Base-by-base conservation (phyloP, 2,888 invertebrate genomes). In the Drosophila colorata region DNA sequence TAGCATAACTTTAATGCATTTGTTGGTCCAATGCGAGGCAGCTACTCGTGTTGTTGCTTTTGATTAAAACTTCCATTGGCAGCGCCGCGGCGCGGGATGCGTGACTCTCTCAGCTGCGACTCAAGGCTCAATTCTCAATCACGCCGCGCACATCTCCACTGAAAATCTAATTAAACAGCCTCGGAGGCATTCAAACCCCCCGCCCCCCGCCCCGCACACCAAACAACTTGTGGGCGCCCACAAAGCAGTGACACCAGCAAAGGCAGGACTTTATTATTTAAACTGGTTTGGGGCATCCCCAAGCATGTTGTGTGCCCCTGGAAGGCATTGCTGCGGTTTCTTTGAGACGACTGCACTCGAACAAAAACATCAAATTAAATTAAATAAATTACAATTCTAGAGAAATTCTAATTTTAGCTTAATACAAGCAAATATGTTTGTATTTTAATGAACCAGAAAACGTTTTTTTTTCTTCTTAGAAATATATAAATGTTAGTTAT, bases 11-110 rank as follows among this genome's bases (percentile, higher is more conserved):
- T 47, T 37, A 25, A 47, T 66, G 73, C 73, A 73, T 41, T 69
- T 55, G 40, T 31, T 35, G 43, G 44, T 8, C 55, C 28, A 53
- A 14, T 40, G 25, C 67, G 41, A 53, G 16, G 66, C 55, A 44
- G 37, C 9, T 11, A 7, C 23, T 37, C 55, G 57, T 72, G 69
- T 74, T 78, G 78, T 77, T 82, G 86, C 78, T 83, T 89, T 89
- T 89, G 90, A 90, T 90, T 90, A 89, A 89, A 90, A 90, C 84
- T 88, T 87, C 83, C 89, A 84, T 89, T 76, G 63, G 48, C 60
- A 52, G 49, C 43, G 52, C 14, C 40, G 43, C 23, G 37, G 25
- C 28, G 35, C 41, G 40, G 31, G 48, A 33, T 61, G 65, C 65
- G 72, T 58, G 56, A 55, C 52, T 60, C 55, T 47, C 46, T 66